These are phyloP conservation scores for Ochlodes sylvanus DNA, from an alignment of 2,888 invertebrate species.

Conservation along the genomic window DNA sequence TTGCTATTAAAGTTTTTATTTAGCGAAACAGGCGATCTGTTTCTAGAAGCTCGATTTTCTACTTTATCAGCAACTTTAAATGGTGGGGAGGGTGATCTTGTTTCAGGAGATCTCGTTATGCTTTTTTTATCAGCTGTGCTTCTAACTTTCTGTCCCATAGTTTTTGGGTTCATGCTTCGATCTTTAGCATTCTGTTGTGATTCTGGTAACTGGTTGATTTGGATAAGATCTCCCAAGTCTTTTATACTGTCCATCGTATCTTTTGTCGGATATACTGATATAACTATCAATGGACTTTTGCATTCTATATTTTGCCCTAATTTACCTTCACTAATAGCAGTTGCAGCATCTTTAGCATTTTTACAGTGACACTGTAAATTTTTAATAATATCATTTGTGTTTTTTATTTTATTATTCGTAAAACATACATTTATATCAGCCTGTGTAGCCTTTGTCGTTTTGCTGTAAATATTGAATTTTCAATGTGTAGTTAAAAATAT, in stretches of 20 bases:
- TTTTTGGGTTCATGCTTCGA: conserved; percentile 25
- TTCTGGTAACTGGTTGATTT: conserved; percentile 41
- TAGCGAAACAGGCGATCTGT: background rate
- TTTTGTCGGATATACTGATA: conserved; percentile 72
- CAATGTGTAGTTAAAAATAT: conserved; percentile 8
- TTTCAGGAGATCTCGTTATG: background rate
- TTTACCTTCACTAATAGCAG: conserved; percentile 39
- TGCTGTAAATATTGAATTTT: conserved; percentile 47
- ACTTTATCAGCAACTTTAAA: background rate
- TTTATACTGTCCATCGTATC: conserved; percentile 47
- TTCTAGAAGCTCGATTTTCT: background rate
- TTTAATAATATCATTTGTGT: conserved; percentile 46
- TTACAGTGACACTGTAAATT: conserved; percentile 56
- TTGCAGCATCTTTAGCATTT: conserved; percentile 34
- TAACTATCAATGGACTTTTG: conserved; percentile 68
- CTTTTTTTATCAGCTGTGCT: background rate
- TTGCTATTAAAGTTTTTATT: background rate
- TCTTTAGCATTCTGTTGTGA: conserved; percentile 34
- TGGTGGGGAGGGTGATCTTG: background rate
- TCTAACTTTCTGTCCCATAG: conserved; percentile 12
- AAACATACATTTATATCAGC: conserved; percentile 55
- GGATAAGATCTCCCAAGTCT: conserved; percentile 39
- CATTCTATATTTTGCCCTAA: conserved; percentile 46
- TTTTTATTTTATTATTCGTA: conserved; percentile 37
- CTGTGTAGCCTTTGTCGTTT: conserved; percentile 65